These are phyloP conservation scores for Malaclemys terrapin DNA, from an alignment of 2,113 vertebrate genomes.

Conservation along the genomic window DNA sequence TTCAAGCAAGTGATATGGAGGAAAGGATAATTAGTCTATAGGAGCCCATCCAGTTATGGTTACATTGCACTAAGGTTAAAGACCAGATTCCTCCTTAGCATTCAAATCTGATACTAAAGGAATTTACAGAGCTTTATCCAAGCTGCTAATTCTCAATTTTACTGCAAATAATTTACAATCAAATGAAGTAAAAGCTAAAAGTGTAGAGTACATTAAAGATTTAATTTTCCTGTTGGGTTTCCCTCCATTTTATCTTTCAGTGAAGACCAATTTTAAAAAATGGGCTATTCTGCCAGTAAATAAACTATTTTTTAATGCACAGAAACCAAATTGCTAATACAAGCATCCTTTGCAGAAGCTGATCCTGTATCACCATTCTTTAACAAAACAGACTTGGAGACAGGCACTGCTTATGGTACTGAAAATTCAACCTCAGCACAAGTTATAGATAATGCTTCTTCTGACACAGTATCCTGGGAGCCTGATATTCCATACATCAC, in stretches of 20 bases:
- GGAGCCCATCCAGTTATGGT: conserved; percentile 35
- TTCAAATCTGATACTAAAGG: conserved; percentile 58
- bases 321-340: not conserved
- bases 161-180: conserved; percentile 73
- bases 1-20: conserved; percentile 70
- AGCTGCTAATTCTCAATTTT: conserved; percentile 53
- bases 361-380: not conserved
- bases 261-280: conserved; percentile 51
- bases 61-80: conserved; percentile 64
- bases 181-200: conserved; percentile 75
- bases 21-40: conserved; percentile 65
- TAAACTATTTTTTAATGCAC: conserved; percentile 52
- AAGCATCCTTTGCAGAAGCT: not conserved
- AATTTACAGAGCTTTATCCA: conserved; percentile 48
- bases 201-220: conserved; percentile 56
- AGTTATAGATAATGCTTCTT: not conserved
- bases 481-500: not conserved
- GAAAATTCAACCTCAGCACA: not conserved
- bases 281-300: conserved; percentile 60
- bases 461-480: not conserved
- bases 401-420: not conserved
- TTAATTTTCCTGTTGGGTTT: conserved; percentile 69
- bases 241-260: conserved; percentile 64
- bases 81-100: conserved; percentile 43
- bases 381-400: not conserved